These are phyloP conservation scores for Gavialis gangeticus DNA, from an alignment of 2,113 vertebrate species.

Conservation along the genomic window DNA sequence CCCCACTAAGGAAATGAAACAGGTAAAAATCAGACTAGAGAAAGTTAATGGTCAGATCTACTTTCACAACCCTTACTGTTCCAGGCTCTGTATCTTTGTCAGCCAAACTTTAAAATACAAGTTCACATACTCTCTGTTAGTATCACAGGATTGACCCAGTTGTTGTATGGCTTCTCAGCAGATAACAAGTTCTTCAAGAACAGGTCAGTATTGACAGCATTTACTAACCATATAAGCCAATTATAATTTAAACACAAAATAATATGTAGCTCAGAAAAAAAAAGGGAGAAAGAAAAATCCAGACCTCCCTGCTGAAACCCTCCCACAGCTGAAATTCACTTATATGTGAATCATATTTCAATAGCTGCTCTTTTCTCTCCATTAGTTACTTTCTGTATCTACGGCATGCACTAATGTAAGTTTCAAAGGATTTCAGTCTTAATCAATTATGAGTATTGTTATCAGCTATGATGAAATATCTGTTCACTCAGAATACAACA, in stretches of 20 bases:
- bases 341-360: background rate
- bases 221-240: background rate
- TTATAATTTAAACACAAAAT: constrained; percentile 18
- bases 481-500: background rate
- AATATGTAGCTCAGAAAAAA: background rate
- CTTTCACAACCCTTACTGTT: background rate
- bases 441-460: background rate
- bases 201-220: background rate
- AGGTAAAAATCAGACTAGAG: constrained; percentile 20
- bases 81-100: background rate
- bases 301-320: too few species aligned
- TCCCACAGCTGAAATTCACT: background rate
- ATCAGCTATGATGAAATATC: background rate
- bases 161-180: background rate
- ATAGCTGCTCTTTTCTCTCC: background rate
- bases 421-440: background rate
- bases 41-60: constrained; percentile 8
- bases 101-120: constrained; percentile 1
- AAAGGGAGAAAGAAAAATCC: too few species aligned
- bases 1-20: background rate
- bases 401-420: background rate
- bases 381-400: background rate
- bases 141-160: background rate
- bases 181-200: background rate
- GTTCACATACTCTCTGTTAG: background rate